Evolutionary conservation across 2,797 vertebrate species (phyloP), one percentile per base, ranked within the genome.

Genomic region (Melanotaenia boesemani): DNA sequence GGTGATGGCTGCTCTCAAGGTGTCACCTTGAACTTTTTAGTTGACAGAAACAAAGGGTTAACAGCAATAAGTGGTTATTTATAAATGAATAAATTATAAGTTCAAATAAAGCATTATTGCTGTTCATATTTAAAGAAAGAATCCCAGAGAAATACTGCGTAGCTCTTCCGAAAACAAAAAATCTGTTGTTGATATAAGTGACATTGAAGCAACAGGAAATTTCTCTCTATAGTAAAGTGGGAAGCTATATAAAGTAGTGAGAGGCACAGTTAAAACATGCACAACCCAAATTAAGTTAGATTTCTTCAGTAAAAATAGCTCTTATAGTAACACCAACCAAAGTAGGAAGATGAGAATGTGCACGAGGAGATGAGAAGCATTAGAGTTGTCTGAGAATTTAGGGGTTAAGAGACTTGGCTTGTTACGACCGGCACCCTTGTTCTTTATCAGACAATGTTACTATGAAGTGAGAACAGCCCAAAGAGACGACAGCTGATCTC

Each of bases 361-460:
- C 16, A 6, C 50, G 56, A 28, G 13, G 22, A 67, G 2, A 28
- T 1, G 46, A 54, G 61, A 63, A 64, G 56, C 0, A 3, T 63
- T 50, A 50, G 36, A 24, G 54, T 6, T 9, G 16, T 61, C 61
- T 13, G 13, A 67, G 62, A 85, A 74, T 67, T 59, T 44, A 56
- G 26, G 20, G 37, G 52, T 63, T 6, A 22, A 62, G 41, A 57
- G 59, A 76, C 68, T 77, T 13, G 18, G 57, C 36, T 56, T 52
- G 26, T 30, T 5, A 34, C 60, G 70, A 37, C 39, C 56, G 30
- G 46, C 72, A 70, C 64, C 63, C 7, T 39, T 76, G 50, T 74
- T 28, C 62, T 70, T 71, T 60, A 70, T 77, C 70, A 55, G 41
- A 79, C 63, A 77, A 67, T 24, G 58, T 74, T 70, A 24, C 36